phyloP scores from a whole-genome alignment of 2,888 invertebrate species.

The Lithodes maja region DNA sequence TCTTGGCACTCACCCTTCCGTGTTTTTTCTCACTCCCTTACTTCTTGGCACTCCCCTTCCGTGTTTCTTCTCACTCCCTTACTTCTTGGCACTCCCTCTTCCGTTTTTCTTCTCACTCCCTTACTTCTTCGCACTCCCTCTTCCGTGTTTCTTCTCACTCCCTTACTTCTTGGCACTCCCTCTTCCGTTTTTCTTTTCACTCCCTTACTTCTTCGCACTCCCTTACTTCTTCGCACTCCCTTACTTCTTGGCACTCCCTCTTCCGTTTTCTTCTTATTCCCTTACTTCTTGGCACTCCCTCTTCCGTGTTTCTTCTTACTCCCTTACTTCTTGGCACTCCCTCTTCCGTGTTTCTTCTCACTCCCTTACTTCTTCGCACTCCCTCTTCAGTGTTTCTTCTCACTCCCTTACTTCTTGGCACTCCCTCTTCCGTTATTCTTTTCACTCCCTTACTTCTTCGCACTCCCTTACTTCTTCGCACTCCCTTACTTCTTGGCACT shows the following conservation, averaged over 20 bases:
- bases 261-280: background rate
- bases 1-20: background rate
- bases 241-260: background rate
- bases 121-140: background rate
- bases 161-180: background rate
- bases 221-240: background rate
- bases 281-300: background rate
- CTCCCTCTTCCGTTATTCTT: too few relatives aligned
- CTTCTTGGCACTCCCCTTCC: background rate
- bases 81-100: background rate
- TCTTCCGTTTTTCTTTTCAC: background rate
- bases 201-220: background rate
- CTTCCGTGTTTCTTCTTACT: background rate
- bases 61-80: background rate
- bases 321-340: background rate
- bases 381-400: background rate
- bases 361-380: background rate
- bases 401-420: background rate
- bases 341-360: background rate
- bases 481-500: background rate
- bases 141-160: background rate
- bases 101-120: background rate
- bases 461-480: background rate
- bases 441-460: background rate
- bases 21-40: background rate